phyloP scores from a whole-genome alignment of 64 coral and sea anemone species.

The Stichodactyla mertensii region DNA sequence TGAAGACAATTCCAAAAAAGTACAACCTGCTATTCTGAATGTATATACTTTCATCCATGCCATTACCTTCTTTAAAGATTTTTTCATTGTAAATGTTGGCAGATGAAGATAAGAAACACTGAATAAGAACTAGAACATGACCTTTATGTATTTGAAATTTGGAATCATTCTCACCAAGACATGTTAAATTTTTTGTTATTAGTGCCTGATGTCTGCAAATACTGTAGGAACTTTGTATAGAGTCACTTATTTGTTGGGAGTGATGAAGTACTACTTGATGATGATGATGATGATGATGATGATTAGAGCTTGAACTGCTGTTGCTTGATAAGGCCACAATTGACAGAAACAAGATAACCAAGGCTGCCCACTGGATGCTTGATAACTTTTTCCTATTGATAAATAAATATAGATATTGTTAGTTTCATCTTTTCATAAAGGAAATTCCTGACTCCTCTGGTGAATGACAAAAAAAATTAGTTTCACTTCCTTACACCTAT shows the following conservation, averaged over 20 bases:
- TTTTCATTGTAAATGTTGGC: slow-evolving; percentile 88
- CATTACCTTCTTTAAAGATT: slow-evolving; percentile 67
- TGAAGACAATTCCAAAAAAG: slow-evolving; percentile 73
- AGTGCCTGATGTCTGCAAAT: background rate
- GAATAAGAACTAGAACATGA: slow-evolving; percentile 49
- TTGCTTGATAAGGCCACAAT: slow-evolving; percentile 59
- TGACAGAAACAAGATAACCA: slow-evolving; percentile 67
- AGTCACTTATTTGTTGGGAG: background rate
- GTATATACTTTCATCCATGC: slow-evolving; percentile 64
- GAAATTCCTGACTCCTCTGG: too few relatives aligned
- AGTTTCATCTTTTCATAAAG: too few relatives aligned
- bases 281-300: slow-evolving; percentile 16
- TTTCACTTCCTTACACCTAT: too few relatives aligned
- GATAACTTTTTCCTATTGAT: slow-evolving; percentile 38
- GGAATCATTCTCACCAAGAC: background rate
- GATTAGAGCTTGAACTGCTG: background rate
- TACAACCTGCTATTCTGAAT: slow-evolving; percentile 69
- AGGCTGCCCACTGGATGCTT: slow-evolving; percentile 61
- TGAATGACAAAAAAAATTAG: too few relatives aligned
- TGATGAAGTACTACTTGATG: background rate
- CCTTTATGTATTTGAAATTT: slow-evolving; percentile 39
- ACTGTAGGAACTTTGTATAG: background rate
- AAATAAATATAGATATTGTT: background rate
- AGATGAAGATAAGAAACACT: slow-evolving; percentile 54
- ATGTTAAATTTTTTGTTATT: background rate